These are phyloP conservation scores for Baronia brevicornis DNA, from an alignment of 2,888 invertebrate genomes.

Conservation along the genomic window DNA sequence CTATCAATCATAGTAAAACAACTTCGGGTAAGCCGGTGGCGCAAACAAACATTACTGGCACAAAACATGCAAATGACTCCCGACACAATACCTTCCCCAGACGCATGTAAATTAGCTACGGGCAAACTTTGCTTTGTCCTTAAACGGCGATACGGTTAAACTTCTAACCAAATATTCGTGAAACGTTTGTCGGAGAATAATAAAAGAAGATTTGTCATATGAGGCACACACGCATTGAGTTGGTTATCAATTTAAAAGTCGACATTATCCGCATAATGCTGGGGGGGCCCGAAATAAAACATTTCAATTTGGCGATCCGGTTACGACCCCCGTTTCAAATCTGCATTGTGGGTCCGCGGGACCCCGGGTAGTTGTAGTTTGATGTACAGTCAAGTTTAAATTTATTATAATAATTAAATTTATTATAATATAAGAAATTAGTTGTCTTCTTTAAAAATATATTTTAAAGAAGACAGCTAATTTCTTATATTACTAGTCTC, in stretches of 20 bases:
- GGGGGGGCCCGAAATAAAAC: conserved; percentile 66
- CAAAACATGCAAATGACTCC: conserved; percentile 44
- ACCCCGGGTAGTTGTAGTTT: conserved; percentile 64
- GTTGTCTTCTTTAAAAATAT: no score
- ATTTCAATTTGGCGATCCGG: conserved; percentile 76
- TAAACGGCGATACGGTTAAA: conserved; percentile 64
- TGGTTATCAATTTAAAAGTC: conserved; percentile 73
- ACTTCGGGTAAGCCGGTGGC: conserved; percentile 49
- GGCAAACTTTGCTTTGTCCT: conserved; percentile 28
- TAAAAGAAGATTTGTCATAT: conserved; percentile 46
- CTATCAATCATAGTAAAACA: conserved; percentile 55
- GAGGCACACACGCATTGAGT: conserved; percentile 49
- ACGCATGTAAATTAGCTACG: conserved; percentile 48
- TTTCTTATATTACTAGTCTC: no score
- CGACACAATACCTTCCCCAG: conserved; percentile 26
- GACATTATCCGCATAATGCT: conserved; percentile 61
- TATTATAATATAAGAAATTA: no score
- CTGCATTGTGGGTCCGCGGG: conserved; percentile 58
- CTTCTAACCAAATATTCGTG: conserved; percentile 62
- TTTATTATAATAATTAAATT: no score
- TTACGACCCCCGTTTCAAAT: conserved; percentile 65
- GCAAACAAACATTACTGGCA: conserved; percentile 43
- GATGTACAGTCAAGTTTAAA: conserved; percentile 42
- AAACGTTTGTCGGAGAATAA: conserved; percentile 28
- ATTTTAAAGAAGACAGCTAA: no score